phyloP scores from a whole-genome alignment of 2,113 vertebrate species.

The Stictonetta naevosa region DNA sequence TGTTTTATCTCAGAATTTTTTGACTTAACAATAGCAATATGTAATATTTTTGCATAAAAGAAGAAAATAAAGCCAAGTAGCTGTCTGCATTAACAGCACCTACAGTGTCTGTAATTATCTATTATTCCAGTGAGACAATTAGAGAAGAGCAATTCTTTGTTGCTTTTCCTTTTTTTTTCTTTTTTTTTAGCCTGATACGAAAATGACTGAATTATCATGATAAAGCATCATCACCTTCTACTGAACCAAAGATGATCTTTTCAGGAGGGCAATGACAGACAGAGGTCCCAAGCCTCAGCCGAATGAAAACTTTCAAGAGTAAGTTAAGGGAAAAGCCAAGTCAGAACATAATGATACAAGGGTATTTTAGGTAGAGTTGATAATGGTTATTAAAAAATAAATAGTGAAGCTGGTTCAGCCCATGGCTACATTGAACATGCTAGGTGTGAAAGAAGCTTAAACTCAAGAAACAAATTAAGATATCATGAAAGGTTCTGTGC shows the following conservation, averaged over 20 bases:
- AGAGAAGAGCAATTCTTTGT: background rate
- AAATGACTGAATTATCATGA: background rate
- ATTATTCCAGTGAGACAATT: conserved; percentile 1
- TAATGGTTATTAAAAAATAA: background rate
- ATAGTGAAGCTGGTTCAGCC: background rate
- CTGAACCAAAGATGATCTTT: background rate
- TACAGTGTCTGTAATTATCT: background rate
- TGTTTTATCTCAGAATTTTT: background rate
- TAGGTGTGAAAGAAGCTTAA: background rate
- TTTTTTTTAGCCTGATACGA: background rate
- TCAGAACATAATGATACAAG: background rate
- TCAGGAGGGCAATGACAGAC: background rate
- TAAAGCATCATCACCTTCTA: background rate
- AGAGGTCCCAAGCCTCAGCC: background rate
- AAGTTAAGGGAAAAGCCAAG: conserved; percentile 4
- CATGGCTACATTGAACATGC: background rate
- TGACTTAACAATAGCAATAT: background rate
- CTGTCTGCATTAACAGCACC: background rate
- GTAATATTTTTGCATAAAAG: background rate
- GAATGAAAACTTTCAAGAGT: background rate
- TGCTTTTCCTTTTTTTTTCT: background rate
- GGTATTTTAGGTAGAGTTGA: conserved; percentile 30
- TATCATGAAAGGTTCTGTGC: conserved; percentile 12
- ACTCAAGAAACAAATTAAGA: conserved; percentile 22
- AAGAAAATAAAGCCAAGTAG: background rate